Conservation (phyloP, 2,797 vertebrate species). For the Sylvia borin region DNA sequence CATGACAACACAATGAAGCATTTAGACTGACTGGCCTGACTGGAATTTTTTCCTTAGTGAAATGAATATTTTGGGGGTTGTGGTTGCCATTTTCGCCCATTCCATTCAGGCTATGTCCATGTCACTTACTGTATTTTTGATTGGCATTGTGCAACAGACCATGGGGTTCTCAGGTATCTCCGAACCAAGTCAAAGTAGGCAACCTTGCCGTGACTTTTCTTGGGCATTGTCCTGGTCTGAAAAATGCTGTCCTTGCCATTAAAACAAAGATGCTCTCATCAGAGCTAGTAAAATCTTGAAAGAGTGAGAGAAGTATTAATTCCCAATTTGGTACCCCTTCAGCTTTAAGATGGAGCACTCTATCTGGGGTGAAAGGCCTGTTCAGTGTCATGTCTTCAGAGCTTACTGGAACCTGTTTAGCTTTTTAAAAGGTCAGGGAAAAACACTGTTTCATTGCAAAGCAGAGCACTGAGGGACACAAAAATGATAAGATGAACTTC, state of each 20-base stretch:
- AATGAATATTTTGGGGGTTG: not conserved
- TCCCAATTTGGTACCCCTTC: conserved; percentile 1
- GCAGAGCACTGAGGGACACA: not conserved
- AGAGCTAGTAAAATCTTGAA: not conserved
- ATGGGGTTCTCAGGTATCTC: not conserved
- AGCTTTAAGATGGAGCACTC: not conserved
- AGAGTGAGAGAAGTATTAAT: conserved; percentile 2
- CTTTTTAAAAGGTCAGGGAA: conserved; percentile 8
- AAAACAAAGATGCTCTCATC: not conserved
- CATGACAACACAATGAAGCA: not conserved
- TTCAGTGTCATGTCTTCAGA: conserved; percentile 10
- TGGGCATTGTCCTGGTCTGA: not conserved
- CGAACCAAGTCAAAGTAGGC: not conserved
- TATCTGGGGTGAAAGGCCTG: not conserved
- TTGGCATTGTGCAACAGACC: not conserved
- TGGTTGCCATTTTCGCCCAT: not conserved
- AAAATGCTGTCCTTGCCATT: not conserved
- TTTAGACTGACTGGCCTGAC: not conserved
- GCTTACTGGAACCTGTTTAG: conserved; percentile 8
- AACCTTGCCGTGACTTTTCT: not conserved
- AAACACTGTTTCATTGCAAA: not conserved
- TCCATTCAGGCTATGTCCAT: not conserved
- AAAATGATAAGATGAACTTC: conserved; percentile 9
- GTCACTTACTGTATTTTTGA: not conserved
- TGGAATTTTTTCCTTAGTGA: not conserved